Base-by-base conservation (phyloP, 2,113 vertebrate genomes). In the Paracanthobrama guichenoti region DNA sequence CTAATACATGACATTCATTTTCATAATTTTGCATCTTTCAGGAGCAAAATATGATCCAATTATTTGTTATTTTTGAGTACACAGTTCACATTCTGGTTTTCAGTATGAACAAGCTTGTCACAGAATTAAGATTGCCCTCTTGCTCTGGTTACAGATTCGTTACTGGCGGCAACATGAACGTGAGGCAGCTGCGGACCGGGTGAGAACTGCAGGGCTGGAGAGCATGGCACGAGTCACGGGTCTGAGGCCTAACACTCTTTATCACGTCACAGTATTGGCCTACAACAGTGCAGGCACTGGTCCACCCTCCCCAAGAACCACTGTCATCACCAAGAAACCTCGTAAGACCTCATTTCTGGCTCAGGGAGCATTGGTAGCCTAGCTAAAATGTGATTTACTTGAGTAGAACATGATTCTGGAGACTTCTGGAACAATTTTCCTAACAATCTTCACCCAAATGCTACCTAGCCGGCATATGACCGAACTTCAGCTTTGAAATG, bases 221-320 rank as follows among this genome's bases (percentile, higher is more conserved):
- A 94, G 93, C 0, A 93, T 92, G 0, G 97, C 96, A n/a, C 93
- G 94, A 0, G 94, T 99, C 26, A 92, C 94, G 0, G 96, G 95
- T 31, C 93, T 99, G 1, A 92, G 96, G 78, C 95, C 97, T 89
- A 97, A 94, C 92, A 99, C 98, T 0, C 93, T 96, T 59, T 99
- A 99, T 91, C 95, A 97, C 0, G 91, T 99, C 26, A 95, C 96
- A 0, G 96, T 99, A 46, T 91, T 97, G 90, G 97, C 96, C 1
- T 99, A 99, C 90, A 99, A 99, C 93, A 95, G 96, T 0, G 98
- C 98, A 0, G 98, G 98, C 67, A 97, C 96, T 0, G 98, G 98
- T 0, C 98, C 97, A 0, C 90, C 96, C 12, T 98, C 97, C 2
- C 93, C 95, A 8, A 92, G 96, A 0, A 91, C 96, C 86, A 95